Evolutionary conservation across 2,797 vertebrate genomes (phyloP).

Genomic region (Hydrophis major): DNA sequence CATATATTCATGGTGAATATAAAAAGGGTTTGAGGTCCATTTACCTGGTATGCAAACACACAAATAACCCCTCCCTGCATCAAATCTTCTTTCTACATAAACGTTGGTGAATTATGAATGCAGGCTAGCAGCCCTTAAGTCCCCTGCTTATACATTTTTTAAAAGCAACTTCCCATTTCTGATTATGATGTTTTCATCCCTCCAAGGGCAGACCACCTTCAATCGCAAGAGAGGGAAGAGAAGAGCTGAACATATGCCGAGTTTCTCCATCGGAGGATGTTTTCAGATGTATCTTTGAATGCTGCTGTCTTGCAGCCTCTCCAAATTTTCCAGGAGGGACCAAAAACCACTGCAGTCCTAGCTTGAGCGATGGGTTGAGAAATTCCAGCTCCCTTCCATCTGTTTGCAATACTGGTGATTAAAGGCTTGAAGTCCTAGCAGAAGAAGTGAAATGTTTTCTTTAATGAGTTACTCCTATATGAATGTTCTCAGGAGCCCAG

Average conservation of each 20-base stretch:
- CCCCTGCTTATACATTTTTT: constrained; percentile 68
- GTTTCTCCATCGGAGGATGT: neutral
- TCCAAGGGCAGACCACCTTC: constrained; percentile 27
- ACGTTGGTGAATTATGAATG: constrained; percentile 67
- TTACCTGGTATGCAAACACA: constrained; percentile 52
- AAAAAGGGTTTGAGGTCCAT: constrained; percentile 63
- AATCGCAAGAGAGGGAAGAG: neutral
- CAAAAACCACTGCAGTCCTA: neutral
- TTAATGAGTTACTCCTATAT: neutral
- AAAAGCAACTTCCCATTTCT: constrained; percentile 61
- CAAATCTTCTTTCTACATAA: constrained; percentile 56
- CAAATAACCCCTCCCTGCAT: neutral
- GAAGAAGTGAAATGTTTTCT: neutral
- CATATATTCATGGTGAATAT: constrained; percentile 53
- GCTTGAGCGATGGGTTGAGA: neutral
- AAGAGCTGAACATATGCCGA: neutral
- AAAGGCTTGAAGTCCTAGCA: neutral
- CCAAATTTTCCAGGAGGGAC: neutral
- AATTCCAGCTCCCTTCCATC: neutral
- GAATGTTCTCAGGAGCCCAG: neutral
- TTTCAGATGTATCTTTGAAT: neutral
- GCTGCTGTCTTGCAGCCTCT: neutral
- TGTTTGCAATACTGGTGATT: neutral
- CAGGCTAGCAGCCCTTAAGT: constrained; percentile 50
- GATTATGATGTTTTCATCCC: constrained; percentile 53